A percentile compares a stretch with the other conserved stretches of the same genome.
phyloP scores from a whole-genome alignment of 2,113 vertebrate genomes.

The Clarias gariepinus region DNA sequence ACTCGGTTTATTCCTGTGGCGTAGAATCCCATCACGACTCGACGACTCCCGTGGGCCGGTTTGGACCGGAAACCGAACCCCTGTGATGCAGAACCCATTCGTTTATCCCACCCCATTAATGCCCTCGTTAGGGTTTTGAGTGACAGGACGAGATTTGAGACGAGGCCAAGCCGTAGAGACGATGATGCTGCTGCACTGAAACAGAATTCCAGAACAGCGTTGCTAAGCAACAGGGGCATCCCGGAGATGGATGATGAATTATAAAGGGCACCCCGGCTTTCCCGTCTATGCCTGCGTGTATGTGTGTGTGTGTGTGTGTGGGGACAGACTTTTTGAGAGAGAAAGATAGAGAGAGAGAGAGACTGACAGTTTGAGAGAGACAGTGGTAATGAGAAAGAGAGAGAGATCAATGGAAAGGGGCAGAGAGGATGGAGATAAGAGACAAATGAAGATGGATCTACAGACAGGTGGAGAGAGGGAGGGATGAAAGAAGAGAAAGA shows the following conservation, averaged over 20 bases:
- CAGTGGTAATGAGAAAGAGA: neutral
- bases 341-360: neutral
- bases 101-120: neutral
- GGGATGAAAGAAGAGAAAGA: neutral
- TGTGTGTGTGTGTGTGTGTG: slow-evolving; percentile 8
- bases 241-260: slow-evolving; percentile 22
- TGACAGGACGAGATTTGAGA: slow-evolving; percentile 9
- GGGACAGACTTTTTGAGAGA: neutral
- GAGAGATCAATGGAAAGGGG: neutral
- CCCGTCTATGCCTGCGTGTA: neutral
- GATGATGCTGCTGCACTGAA: neutral
- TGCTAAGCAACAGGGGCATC: slow-evolving; percentile 41
- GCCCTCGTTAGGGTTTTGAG: neutral
- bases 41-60: slow-evolving; percentile 3
- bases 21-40: neutral
- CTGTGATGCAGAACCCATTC: neutral
- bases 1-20: neutral
- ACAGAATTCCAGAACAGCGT: slow-evolving; percentile 26
- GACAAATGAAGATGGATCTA: neutral
- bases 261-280: slow-evolving; percentile 30
- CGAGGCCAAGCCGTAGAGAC: neutral
- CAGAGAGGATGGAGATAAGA: neutral
- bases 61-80: neutral
- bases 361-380: neutral
- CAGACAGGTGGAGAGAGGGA: neutral